Evolutionary conservation across 1,140 invertebrate species (phyloP), one percentile per base, ranked within the genome.

Genomic region (Listronotus oregonensis): DNA sequence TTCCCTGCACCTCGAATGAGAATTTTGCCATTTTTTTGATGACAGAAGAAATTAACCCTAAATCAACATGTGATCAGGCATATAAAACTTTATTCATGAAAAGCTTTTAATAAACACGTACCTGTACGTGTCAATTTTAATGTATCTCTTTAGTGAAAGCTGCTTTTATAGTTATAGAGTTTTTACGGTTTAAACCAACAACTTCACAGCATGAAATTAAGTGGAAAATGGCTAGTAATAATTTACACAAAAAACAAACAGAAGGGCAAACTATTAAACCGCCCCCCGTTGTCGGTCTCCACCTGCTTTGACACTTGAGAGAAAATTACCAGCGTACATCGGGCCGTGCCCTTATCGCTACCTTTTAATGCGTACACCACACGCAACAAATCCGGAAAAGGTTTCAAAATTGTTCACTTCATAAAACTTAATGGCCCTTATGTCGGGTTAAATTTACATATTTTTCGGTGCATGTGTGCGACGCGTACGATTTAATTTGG

Each of bases 371-470:
- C 50, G 43, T 56, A 42, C 18, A 31, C 17, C 6, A 11, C 64
- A 66, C 64, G 64, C 64, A 56, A 66, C 42, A 47, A 66, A 60
- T 60, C 58, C 56, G 57, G 64, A 50, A 61, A 61, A 60, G 49
- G 64, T 61, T 66, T 55, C n/a, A 66, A 60, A 61, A 63, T 31
- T 59, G 55, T 56, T 66, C 56, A 54, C 39, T 61, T 66, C 21
- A 50, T 59, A 59, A 27, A 27, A 54, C 43, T 21, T 66, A 66
- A 66, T 66, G 56, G 52, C 49, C 64, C 64, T 66, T 66, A 60
- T 66, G 64, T 54, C 64, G 64, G 54, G 57, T 66, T 61, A 52
- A 42, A 66, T 66, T 66, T 66, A 52, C 64, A 66, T 66, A 66
- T 60, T 66, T 60, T 66, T 66, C 57, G 64, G 64, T 66, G 43